A percentile compares a stretch with the other conserved stretches of the same genome.
These are phyloP conservation scores for Parnassius smintheus DNA, from an alignment of 2,888 invertebrate genomes.

Conservation along the genomic window DNA sequence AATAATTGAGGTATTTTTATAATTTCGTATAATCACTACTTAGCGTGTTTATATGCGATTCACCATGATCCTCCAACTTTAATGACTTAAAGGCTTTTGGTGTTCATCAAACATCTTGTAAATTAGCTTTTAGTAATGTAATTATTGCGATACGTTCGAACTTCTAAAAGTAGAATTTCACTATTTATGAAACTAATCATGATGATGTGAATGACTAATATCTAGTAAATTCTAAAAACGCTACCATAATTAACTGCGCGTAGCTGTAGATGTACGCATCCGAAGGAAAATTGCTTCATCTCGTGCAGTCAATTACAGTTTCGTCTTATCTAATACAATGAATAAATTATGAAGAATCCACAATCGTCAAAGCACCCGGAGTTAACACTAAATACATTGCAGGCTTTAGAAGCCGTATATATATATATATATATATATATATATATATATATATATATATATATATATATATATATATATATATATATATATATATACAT, in stretches of 20 bases:
- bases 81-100: slow-evolving; percentile 28
- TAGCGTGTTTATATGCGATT: slow-evolving; percentile 19
- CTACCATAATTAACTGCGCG: slow-evolving; percentile 55
- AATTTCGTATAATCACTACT: slow-evolving; percentile 29
- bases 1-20: slow-evolving; percentile 42
- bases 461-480: no score
- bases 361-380: slow-evolving; percentile 81
- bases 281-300: slow-evolving; percentile 5
- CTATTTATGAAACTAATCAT: slow-evolving; percentile 45
- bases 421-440: no score
- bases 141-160: slow-evolving; percentile 43
- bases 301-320: slow-evolving; percentile 51
- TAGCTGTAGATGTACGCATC: slow-evolving; percentile 4
- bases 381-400: slow-evolving; percentile 77
- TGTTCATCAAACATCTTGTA: slow-evolving; percentile 72
- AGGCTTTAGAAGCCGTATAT: slow-evolving; percentile 73
- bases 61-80: slow-evolving; percentile 26
- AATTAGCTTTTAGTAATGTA: slow-evolving; percentile 43
- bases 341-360: slow-evolving; percentile 76
- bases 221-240: slow-evolving; percentile 73
- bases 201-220: slow-evolving; percentile 70
- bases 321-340: slow-evolving; percentile 68
- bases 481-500: slow-evolving; percentile 43
- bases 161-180: slow-evolving; percentile 42
- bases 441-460: no score